Conservation (phyloP, 64 coral and sea anemone species). For the Porites australiensis region DNA sequence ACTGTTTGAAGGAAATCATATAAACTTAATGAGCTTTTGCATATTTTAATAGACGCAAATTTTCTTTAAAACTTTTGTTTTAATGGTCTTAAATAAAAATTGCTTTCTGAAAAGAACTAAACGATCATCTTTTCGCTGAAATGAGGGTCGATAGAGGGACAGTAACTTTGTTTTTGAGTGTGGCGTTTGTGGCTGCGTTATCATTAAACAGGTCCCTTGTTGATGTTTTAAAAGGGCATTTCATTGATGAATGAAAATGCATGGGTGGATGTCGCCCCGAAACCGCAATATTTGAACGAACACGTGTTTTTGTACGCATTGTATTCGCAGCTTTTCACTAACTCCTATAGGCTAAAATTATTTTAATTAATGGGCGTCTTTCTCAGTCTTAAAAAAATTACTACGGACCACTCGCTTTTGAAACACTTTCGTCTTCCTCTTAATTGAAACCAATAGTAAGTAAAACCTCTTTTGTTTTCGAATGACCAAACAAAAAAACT, state of each 20-base stretch:
- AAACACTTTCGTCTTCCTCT: neutral
- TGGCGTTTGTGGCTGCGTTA: constrained; percentile 60
- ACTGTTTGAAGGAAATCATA: constrained; percentile 75
- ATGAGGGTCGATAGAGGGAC: neutral
- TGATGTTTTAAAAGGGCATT: constrained; percentile 68
- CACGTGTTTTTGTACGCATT: constrained; percentile 70
- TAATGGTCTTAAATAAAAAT: constrained; percentile 24
- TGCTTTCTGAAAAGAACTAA: neutral
- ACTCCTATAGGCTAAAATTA: constrained; percentile 48
- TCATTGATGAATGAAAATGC: constrained; percentile 70
- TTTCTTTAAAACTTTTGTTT: constrained; percentile 24
- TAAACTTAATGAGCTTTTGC: constrained; percentile 88
- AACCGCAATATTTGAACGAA: constrained; percentile 72
- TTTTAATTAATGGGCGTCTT: constrained; percentile 51
- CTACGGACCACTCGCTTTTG: neutral
- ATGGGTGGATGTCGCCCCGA: constrained; percentile 58
- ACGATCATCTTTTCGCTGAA: constrained; percentile 3
- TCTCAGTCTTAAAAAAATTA: neutral
- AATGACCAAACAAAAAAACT: neutral
- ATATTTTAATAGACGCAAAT: constrained; percentile 75
- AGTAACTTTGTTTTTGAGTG: constrained; percentile 52
- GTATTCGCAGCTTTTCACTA: constrained; percentile 37
- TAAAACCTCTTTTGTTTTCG: constrained; percentile 12
- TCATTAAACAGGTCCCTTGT: constrained; percentile 85
- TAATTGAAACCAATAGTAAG: neutral